phyloP scores from a whole-genome alignment of 2,797 vertebrate genomes.

The Lepilemur septentrionalis region DNA sequence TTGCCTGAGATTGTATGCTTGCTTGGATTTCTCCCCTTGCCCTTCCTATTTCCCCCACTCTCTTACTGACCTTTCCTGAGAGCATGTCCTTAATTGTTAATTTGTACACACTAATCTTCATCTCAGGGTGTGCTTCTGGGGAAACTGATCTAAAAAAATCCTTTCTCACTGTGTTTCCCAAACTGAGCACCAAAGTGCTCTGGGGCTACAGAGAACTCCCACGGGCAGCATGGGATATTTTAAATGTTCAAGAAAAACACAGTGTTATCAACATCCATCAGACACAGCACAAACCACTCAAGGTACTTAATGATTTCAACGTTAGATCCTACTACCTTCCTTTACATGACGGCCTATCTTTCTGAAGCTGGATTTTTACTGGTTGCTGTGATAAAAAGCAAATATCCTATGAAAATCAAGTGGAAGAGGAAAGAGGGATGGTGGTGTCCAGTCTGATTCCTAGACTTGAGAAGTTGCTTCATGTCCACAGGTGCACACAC shows the following conservation, averaged over 20 bases:
- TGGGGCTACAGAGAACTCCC: background rate
- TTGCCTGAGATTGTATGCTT: fast-evolving
- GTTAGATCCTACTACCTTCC: background rate
- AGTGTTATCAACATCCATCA: background rate
- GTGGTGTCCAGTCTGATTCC: background rate
- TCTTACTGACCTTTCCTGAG: background rate
- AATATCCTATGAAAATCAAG: background rate
- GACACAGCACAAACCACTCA: no score
- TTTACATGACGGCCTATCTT: background rate
- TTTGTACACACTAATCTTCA: background rate
- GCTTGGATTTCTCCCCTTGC: background rate
- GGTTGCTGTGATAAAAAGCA: background rate
- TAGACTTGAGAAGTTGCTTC: background rate
- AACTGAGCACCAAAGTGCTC: background rate
- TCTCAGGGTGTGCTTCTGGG: background rate
- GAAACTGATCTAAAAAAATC: background rate
- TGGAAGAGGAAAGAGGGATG: background rate
- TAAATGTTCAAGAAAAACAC: background rate
- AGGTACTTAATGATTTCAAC: background rate
- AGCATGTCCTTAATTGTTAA: background rate
- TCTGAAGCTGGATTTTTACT: background rate
- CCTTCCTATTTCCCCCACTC: no score
- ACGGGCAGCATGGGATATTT: background rate
- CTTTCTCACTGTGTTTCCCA: background rate
- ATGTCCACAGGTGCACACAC: background rate